Percentiles rank a stretch among this genome's conserved stretches.
Conservation (phyloP, 1,140 invertebrate species). For the Diachasmimorpha longicaudata region DNA sequence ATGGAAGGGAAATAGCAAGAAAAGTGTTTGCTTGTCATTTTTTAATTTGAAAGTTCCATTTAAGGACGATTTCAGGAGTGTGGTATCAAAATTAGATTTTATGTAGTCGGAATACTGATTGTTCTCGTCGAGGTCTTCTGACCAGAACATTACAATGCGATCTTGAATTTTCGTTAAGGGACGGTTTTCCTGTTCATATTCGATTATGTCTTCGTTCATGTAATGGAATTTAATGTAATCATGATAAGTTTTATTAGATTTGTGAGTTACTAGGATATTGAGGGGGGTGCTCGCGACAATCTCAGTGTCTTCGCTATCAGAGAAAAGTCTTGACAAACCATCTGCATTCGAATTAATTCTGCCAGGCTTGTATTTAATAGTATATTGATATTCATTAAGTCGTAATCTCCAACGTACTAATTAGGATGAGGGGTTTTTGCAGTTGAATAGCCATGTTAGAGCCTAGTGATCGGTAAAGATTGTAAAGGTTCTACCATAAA, state of each 20-base stretch:
- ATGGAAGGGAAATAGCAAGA: slow-evolving; percentile 31
- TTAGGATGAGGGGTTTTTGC: slow-evolving; percentile 50
- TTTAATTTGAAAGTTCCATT: slow-evolving; percentile 31
- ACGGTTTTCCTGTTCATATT: slow-evolving; percentile 33
- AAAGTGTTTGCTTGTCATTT: slow-evolving; percentile 32
- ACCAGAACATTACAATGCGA: slow-evolving; percentile 37
- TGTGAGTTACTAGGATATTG: not conserved
- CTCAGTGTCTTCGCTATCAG: not conserved
- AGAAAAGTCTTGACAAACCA: slow-evolving; percentile 39
- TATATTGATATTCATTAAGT: slow-evolving; percentile 54
- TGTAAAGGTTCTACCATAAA: slow-evolving; percentile 15
- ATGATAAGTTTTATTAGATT: slow-evolving; percentile 25
- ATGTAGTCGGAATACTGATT: slow-evolving; percentile 36
- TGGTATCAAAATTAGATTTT: slow-evolving; percentile 23
- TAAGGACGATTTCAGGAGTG: not conserved
- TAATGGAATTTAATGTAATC: slow-evolving; percentile 45
- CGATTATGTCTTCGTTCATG: slow-evolving; percentile 32
- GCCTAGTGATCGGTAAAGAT: slow-evolving; percentile 43
- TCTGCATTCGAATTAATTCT: slow-evolving; percentile 51
- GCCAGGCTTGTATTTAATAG: slow-evolving; percentile 54
- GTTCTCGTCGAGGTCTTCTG: slow-evolving; percentile 38
- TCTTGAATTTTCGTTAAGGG: slow-evolving; percentile 26
- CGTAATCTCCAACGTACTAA: slow-evolving; percentile 55
- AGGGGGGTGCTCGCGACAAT: not conserved
- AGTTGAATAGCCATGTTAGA: slow-evolving; percentile 53